Conservation (phyloP, 2,797 vertebrate species). For the Sus cebifrons region DNA sequence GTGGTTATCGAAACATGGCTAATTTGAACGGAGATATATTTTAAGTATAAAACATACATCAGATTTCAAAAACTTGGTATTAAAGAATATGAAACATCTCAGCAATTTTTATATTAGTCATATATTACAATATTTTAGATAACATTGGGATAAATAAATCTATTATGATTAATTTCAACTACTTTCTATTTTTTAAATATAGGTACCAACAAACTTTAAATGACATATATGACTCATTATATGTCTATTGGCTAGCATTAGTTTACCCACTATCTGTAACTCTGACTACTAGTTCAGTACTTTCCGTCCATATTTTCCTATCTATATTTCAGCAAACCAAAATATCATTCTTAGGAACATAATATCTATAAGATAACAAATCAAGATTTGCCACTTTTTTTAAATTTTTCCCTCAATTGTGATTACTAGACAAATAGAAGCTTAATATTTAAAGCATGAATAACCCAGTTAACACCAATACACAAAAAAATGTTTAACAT, state of each 20-base stretch:
- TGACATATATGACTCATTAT: not conserved
- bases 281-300: not conserved
- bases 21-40: not conserved
- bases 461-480: conserved; percentile 9
- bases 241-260: not conserved
- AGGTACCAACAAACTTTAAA: not conserved
- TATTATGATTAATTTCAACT: conserved; percentile 36
- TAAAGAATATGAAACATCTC: not conserved
- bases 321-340: not conserved
- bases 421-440: conserved; percentile 31
- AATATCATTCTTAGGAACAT: conserved; percentile 34
- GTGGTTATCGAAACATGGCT: conserved; percentile 2
- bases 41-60: not conserved
- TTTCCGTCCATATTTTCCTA: not conserved
- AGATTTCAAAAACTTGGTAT: not conserved
- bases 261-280: not conserved
- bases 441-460: conserved; percentile 57
- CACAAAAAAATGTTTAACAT: conserved; percentile 17
- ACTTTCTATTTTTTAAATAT: conserved; percentile 60
- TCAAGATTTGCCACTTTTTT: not conserved
- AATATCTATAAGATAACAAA: not conserved
- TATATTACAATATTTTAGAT: not conserved
- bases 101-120: conserved; percentile 54
- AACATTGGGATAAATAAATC: not conserved
- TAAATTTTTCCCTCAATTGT: not conserved